Conservation (phyloP, 1,140 invertebrate genomes). For the Archivesica marissinica region DNA sequence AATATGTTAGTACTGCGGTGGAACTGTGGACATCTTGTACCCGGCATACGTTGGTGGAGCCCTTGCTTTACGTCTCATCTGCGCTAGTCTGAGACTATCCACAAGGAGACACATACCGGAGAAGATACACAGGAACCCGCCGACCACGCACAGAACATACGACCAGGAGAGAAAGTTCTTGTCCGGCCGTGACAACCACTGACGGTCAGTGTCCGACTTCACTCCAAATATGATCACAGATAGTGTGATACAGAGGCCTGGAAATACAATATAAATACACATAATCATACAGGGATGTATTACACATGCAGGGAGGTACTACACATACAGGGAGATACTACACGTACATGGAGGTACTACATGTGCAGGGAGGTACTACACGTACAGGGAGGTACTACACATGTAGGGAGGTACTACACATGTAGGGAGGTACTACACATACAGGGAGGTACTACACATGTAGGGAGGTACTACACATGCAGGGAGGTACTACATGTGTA, state of each 20-base stretch:
- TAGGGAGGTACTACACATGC: too few relatives aligned
- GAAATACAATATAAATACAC: slow-evolving; percentile 77
- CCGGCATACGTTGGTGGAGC: slow-evolving; percentile 28
- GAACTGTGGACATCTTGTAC: slow-evolving; percentile 49
- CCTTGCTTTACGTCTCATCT: slow-evolving; percentile 3
- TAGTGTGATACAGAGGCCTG: slow-evolving; percentile 92
- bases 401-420: too few relatives aligned
- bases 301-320: too few relatives aligned
- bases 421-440: too few relatives aligned
- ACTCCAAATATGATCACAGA: slow-evolving; percentile 94
- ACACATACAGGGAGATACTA: too few relatives aligned
- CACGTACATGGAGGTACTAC: too few relatives aligned
- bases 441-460: too few relatives aligned
- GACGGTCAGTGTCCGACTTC: slow-evolving; percentile 92
- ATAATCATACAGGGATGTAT: too few relatives aligned
- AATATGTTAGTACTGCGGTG: slow-evolving; percentile 52
- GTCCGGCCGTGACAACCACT: slow-evolving; percentile 97
- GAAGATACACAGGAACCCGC: slow-evolving; percentile 89
- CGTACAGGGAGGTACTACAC: too few relatives aligned
- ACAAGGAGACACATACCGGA: slow-evolving; percentile 69
- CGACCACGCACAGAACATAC: slow-evolving; percentile 94
- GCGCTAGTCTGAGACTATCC: slow-evolving; percentile 27
- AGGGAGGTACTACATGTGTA: too few relatives aligned
- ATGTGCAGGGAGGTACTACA: too few relatives aligned
- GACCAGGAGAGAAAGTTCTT: slow-evolving; percentile 98